These are phyloP conservation scores for Metacarcinus magister DNA, from an alignment of 2,888 invertebrate species.

Conservation along the genomic window DNA sequence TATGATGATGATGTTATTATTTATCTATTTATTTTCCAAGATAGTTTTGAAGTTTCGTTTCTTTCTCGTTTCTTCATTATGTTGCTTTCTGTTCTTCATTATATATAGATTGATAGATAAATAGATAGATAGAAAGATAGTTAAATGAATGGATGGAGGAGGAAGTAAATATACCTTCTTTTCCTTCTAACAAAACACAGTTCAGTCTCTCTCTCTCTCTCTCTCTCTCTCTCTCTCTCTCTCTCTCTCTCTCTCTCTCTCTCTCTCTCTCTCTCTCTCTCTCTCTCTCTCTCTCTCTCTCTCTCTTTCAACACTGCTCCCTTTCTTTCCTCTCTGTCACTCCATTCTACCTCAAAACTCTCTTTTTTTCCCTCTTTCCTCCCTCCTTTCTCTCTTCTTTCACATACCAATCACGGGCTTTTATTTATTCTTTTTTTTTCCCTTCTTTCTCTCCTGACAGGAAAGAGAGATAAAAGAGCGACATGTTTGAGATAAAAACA, in stretches of 20 bases:
- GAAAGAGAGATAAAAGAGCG: slow-evolving; percentile 41
- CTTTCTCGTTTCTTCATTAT: neutral
- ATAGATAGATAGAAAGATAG: neutral
- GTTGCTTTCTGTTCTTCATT: neutral
- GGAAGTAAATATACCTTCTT: neutral
- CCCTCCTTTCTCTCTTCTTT: neutral
- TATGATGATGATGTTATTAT: too few relatives aligned
- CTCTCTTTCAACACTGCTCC: neutral
- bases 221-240: neutral
- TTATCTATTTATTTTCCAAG: neutral
- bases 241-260: neutral
- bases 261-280: neutral
- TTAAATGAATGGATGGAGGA: neutral
- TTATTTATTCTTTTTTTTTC: neutral
- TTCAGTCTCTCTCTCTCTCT: neutral
- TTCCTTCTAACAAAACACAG: neutral
- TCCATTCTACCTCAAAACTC: neutral
- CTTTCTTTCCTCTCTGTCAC: neutral
- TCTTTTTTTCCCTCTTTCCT: neutral
- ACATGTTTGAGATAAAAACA: slow-evolving; percentile 1
- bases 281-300: slow-evolving; percentile 7
- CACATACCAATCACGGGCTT: slow-evolving; percentile 30
- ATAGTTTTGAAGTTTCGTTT: neutral
- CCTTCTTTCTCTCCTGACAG: neutral
- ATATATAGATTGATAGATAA: neutral